These are phyloP conservation scores for Bothrops alternatus DNA, from an alignment of 2,797 vertebrate genomes.

Conservation along the genomic window DNA sequence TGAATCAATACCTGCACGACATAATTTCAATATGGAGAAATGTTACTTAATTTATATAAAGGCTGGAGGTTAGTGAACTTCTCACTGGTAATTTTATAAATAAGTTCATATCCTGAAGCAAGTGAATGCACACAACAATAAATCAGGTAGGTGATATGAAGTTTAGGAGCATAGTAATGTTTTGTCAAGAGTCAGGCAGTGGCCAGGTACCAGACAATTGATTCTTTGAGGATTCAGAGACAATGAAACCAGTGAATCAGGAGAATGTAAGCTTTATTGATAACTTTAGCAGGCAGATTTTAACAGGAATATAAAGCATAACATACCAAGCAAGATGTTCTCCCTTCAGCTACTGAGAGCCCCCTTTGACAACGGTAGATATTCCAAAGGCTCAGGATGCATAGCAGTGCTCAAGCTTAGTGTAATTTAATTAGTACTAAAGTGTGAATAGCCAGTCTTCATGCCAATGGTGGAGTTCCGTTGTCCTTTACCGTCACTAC, in stretches of 20 bases:
- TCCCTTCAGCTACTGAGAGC: neutral
- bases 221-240: neutral
- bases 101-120: constrained; percentile 9
- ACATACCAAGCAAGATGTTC: neutral
- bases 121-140: constrained; percentile 3
- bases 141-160: neutral
- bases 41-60: constrained; percentile 19
- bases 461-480: neutral
- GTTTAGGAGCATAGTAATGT: neutral
- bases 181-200: neutral
- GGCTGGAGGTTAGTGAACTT: constrained; percentile 28
- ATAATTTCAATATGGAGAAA: constrained; percentile 13
- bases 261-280: neutral
- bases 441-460: neutral
- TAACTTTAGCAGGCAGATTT: neutral
- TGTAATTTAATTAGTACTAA: neutral
- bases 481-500: neutral
- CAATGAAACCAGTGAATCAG: neutral
- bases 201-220: neutral
- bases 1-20: constrained; percentile 28
- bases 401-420: neutral
- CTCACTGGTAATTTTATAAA: constrained; percentile 30
- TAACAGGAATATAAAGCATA: neutral
- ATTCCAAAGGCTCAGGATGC: neutral
- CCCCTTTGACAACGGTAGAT: neutral